Evolutionary conservation across 2,113 vertebrate species (phyloP), one percentile per base, ranked within the genome.

Genomic region (Cryptomyrus ogoouensis): DNA sequence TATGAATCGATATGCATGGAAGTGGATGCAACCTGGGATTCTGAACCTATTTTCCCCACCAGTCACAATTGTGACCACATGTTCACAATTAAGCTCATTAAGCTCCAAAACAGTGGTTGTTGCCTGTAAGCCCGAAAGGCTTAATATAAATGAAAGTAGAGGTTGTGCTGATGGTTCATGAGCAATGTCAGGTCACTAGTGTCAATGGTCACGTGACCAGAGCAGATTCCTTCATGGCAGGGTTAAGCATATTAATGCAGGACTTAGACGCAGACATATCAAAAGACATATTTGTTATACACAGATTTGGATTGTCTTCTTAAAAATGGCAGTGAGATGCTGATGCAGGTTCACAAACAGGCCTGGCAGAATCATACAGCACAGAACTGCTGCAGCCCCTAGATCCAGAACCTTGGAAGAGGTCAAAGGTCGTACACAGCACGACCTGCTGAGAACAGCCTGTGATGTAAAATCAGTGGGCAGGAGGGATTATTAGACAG

Each of bases 291-390:
- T 80, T 80, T 1, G 15, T 80, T 19, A 80, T 42, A 80, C 31
- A 35, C 6, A 19, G 74, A 42, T 42, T 42, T 39, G 74, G 5
- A 80, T 80, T 39, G 15, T 42, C 35, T 7, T 80, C 74, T 80
- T 80, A 80, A 80, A 80, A 80, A 80, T 42, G 74, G 74, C 74
- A 80, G 74, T 80, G 74, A 80, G 74, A 80, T 80, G 31, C 74
- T 80, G 31, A 35, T 80, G 31, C 35, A 39, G 74, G 70, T 15
- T 39, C 70, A 77, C 27, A 77, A 77, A 39, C 70, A 77, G 70
- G 74, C 15, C 39, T 17, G 35, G 31, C 35, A 80, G 31, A 19
- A 42, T 19, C 17, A 46, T 5, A 27, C 83, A n/a, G 19, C 44
- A 47, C 39, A 84, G 39, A 46, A 10, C 9, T 1, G 21, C 44